Conservation (phyloP, 2,113 vertebrate species). For the Megaleporinus macrocephalus region DNA sequence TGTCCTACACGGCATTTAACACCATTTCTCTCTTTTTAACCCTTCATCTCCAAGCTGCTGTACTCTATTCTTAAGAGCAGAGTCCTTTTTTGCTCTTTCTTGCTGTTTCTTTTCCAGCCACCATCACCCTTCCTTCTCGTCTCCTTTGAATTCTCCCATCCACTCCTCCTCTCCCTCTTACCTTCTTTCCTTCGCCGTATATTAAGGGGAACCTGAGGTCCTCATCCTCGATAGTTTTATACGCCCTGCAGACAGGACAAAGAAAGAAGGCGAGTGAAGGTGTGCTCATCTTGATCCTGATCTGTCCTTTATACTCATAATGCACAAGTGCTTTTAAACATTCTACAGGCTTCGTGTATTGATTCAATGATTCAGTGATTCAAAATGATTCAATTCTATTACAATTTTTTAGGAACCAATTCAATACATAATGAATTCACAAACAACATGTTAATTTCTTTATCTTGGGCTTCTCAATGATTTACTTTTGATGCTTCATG, state of each 20-base stretch:
- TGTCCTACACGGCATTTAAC: too few species aligned
- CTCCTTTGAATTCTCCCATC: background rate
- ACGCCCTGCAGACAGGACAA: constrained; percentile 61
- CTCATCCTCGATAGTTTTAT: constrained; percentile 88
- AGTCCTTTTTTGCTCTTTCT: background rate
- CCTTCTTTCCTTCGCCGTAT: constrained; percentile 87
- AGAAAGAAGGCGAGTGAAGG: background rate
- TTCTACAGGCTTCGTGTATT: too few species aligned
- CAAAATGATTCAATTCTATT: too few species aligned
- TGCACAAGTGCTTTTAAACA: too few species aligned
- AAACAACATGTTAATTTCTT: background rate
- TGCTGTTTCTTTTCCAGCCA: background rate
- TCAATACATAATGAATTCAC: background rate
- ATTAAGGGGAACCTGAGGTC: constrained; percentile 63
- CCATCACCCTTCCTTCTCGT: background rate
- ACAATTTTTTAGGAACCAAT: too few species aligned
- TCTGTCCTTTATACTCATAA: too few species aligned
- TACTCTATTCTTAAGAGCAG: background rate
- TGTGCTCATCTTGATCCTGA: too few species aligned
- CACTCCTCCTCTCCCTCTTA: constrained; percentile 62
- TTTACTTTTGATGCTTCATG: too few species aligned
- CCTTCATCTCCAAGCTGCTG: background rate
- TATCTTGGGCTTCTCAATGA: too few species aligned
- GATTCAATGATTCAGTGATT: too few species aligned
- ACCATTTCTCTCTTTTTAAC: too few species aligned